Conservation (phyloP, 2,797 vertebrate genomes). For the Monodelphis domestica region DNA sequence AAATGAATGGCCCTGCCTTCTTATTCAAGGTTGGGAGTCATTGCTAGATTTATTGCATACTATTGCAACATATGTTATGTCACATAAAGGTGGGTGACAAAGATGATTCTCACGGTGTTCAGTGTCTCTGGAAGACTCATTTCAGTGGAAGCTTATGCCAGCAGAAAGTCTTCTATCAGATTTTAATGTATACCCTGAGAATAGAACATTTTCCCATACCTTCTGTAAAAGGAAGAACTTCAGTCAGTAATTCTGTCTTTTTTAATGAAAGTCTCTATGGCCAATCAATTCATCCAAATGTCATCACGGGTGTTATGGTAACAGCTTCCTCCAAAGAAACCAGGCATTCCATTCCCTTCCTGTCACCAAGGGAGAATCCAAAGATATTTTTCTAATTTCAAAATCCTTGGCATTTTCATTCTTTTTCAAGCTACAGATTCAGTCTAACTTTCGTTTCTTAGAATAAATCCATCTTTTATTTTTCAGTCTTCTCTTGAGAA, state of each 20-base stretch:
- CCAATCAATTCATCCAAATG: slow-evolving; percentile 36
- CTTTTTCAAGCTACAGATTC: slow-evolving; percentile 41
- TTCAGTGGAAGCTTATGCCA: background rate
- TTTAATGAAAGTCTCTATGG: background rate
- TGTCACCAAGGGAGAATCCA: background rate
- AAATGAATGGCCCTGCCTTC: background rate
- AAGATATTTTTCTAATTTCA: slow-evolving; percentile 46
- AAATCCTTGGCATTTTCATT: slow-evolving; percentile 28
- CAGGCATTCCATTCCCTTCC: background rate
- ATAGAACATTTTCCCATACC: background rate
- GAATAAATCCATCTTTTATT: slow-evolving; percentile 9
- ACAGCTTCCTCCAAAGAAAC: slow-evolving; percentile 14
- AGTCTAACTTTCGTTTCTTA: slow-evolving; percentile 20
- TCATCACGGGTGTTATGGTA: background rate
- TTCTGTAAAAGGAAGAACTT: slow-evolving; percentile 1
- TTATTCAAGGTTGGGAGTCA: fast-evolving
- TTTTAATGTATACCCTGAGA: background rate
- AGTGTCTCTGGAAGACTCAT: background rate
- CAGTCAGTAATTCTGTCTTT: background rate
- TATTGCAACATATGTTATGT: fast-evolving
- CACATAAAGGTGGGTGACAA: background rate
- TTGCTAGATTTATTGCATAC: fast-evolving
- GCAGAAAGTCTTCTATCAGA: background rate
- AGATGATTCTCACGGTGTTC: background rate
- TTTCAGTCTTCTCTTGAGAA: slow-evolving; percentile 52